These are phyloP conservation scores for Akabosia matsudoensis DNA, from an alignment of 1,140 invertebrate species.

Conservation along the genomic window DNA sequence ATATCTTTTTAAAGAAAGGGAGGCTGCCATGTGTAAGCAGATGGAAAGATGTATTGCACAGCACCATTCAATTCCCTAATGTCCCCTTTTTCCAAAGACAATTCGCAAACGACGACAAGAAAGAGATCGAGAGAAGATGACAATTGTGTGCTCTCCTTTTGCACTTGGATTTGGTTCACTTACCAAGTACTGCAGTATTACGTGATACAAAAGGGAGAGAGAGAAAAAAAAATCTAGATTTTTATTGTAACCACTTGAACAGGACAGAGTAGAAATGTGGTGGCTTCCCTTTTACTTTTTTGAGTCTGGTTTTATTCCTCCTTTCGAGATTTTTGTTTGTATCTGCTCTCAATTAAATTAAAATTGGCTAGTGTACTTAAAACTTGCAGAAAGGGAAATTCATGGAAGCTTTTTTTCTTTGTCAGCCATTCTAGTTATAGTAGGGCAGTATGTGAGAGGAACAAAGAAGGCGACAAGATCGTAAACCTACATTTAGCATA, in stretches of 20 bases:
- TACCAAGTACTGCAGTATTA: no score
- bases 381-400: no score
- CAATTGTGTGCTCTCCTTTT: no score
- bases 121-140: no score
- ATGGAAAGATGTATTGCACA: background rate
- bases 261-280: no score
- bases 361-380: background rate
- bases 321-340: background rate
- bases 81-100: background rate
- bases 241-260: no score
- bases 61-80: background rate
- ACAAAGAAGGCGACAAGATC: no score
- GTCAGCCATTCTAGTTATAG: background rate
- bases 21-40: background rate
- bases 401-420: background rate
- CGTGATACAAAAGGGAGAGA: no score
- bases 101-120: background rate
- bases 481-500: no score
- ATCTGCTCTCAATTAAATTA: background rate
- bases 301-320: background rate
- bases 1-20: background rate
- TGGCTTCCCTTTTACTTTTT: background rate
- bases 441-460: no score
- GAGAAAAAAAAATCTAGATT: no score
- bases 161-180: no score